Conservation (phyloP, 2,797 vertebrate genomes). For the Manis pentadactyla region DNA sequence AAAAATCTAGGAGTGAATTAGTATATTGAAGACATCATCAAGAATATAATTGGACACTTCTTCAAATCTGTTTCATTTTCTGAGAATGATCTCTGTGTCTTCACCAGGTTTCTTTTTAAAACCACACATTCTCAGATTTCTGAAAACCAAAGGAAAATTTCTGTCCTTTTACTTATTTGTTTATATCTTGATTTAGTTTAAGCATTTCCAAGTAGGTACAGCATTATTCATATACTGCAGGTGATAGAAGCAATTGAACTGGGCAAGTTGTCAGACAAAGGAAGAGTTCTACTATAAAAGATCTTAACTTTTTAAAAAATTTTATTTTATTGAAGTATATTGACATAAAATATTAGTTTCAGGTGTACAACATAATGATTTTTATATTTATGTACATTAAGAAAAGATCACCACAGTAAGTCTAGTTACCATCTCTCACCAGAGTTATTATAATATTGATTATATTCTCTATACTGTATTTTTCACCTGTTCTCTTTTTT, state of each 20-base stretch:
- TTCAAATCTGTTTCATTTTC: background rate
- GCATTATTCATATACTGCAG: background rate
- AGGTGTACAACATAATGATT: background rate
- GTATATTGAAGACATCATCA: background rate
- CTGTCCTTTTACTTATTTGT: constrained; percentile 19
- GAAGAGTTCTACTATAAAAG: background rate
- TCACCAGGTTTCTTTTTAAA: constrained; percentile 2
- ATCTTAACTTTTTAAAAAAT: background rate
- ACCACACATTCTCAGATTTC: background rate
- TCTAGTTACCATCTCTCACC: background rate
- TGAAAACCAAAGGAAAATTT: background rate
- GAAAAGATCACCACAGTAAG: background rate
- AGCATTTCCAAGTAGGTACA: background rate
- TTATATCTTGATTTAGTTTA: background rate
- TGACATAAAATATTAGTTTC: background rate
- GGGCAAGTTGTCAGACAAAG: constrained; percentile 16
- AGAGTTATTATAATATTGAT: background rate
- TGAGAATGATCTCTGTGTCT: background rate
- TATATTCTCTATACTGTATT: background rate
- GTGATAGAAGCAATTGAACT: background rate
- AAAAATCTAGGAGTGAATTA: constrained; percentile 1
- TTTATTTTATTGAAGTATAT: background rate
- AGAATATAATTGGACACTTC: background rate
- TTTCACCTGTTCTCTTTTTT: background rate
- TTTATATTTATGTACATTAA: background rate